Evolutionary conservation across 2,888 invertebrate species (phyloP).

Genomic region (Orthosia incerta): DNA sequence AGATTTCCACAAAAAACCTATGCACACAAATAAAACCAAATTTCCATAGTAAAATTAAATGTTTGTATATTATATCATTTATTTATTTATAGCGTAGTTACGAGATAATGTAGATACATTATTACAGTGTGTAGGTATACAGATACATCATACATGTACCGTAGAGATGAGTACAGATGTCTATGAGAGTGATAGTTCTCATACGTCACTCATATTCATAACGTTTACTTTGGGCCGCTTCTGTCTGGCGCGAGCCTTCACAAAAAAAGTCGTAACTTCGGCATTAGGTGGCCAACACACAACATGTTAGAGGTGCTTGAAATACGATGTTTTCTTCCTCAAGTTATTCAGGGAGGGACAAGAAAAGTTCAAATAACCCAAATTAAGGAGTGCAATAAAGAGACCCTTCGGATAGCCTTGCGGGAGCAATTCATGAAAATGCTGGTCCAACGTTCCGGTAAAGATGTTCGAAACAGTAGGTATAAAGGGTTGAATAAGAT

Average conservation of each 20-base stretch:
- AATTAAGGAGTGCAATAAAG: slow-evolving; percentile 86
- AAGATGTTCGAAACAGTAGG: slow-evolving; percentile 80
- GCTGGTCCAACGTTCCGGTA: slow-evolving; percentile 78
- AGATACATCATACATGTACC: not conserved
- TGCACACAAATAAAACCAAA: not conserved
- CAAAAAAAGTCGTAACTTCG: slow-evolving; percentile 72
- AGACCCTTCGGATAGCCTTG: slow-evolving; percentile 84
- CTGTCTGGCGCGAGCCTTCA: slow-evolving; percentile 42
- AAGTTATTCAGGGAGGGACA: slow-evolving; percentile 79
- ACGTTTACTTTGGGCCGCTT: slow-evolving; percentile 36
- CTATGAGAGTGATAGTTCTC: slow-evolving; percentile 16
- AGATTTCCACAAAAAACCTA: not conserved
- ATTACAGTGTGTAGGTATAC: not conserved
- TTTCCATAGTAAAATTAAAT: too few relatives aligned
- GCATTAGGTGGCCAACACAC: slow-evolving; percentile 67
- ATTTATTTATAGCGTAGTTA: not conserved
- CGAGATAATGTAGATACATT: not conserved
- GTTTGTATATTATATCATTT: not conserved
- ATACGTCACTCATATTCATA: slow-evolving; percentile 38
- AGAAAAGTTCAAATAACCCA: slow-evolving; percentile 86
- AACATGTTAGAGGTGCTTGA: slow-evolving; percentile 72
- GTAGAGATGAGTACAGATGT: slow-evolving; percentile 15
- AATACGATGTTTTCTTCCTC: slow-evolving; percentile 76
- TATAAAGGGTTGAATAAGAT: slow-evolving; percentile 78
- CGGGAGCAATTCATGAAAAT: slow-evolving; percentile 86